Conservation (phyloP, 2,113 vertebrate genomes). For the Oxyruncus cristatus region DNA sequence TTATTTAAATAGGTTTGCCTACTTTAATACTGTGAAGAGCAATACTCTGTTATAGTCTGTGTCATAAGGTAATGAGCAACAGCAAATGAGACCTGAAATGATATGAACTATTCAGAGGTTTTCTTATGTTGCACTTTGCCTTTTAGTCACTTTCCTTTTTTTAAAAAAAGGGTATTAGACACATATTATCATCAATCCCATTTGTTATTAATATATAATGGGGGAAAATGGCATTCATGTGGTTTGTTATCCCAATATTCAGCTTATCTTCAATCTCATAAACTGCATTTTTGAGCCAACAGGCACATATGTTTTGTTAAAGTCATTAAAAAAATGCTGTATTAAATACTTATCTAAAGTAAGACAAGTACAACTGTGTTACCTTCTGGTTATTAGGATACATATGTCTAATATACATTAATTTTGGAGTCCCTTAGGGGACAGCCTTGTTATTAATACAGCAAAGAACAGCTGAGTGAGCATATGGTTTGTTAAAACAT, state of each 20-base stretch:
- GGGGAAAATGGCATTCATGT: background rate
- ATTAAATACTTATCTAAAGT: constrained; percentile 58
- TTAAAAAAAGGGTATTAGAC: background rate
- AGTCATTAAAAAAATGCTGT: constrained; percentile 51
- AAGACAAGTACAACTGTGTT: constrained; percentile 53
- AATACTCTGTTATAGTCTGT: background rate
- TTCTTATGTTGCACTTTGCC: background rate
- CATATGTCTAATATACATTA: constrained; percentile 55
- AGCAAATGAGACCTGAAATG: background rate
- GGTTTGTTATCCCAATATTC: background rate
- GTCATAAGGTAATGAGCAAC: background rate
- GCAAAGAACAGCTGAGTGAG: constrained; percentile 69
- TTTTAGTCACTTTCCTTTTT: background rate
- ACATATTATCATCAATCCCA: background rate
- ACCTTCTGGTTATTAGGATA: constrained; percentile 44
- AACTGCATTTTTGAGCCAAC: background rate
- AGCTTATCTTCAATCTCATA: background rate
- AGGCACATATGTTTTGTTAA: constrained; percentile 39
- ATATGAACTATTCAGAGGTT: background rate
- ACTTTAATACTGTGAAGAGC: background rate
- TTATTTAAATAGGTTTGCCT: background rate
- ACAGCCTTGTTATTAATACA: constrained; percentile 64
- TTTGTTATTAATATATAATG: background rate
- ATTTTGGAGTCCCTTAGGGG: constrained; percentile 63
- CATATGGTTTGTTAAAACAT: constrained; percentile 75